phyloP scores from a whole-genome alignment of 2,888 invertebrate species.

The Lochmaea crataegi region DNA sequence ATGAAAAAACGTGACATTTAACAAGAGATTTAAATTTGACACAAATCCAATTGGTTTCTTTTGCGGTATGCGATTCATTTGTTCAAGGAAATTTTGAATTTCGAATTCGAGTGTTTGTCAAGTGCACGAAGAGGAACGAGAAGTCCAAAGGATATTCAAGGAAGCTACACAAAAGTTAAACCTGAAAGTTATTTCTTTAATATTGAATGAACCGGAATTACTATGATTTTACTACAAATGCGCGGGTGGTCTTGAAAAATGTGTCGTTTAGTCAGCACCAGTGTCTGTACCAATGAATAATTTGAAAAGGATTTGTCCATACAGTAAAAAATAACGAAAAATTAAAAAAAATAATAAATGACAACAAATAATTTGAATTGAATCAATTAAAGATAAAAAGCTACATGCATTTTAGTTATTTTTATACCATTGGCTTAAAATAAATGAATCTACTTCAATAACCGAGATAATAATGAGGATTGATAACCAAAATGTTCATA shows the following conservation, averaged over 20 bases:
- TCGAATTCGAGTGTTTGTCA: slow-evolving; percentile 32
- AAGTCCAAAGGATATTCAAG: slow-evolving; percentile 28
- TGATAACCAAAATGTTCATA: too few relatives aligned
- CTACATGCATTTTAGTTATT: too few relatives aligned
- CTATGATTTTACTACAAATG: slow-evolving; percentile 50
- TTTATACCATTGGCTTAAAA: too few relatives aligned
- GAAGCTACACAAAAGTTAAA: slow-evolving; percentile 42
- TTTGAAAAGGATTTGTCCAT: slow-evolving; percentile 2
- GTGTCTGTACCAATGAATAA: not conserved
- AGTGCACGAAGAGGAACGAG: slow-evolving; percentile 35
- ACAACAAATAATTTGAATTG: too few relatives aligned
- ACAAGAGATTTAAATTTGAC: slow-evolving; percentile 22
- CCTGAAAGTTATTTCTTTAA: slow-evolving; percentile 37
- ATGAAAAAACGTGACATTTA: slow-evolving; percentile 13
- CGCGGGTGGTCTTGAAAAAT: slow-evolving; percentile 54
- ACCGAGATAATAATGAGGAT: too few relatives aligned
- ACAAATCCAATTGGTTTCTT: slow-evolving; percentile 20
- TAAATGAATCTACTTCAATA: too few relatives aligned
- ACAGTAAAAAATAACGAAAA: not conserved
- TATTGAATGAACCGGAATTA: slow-evolving; percentile 53
- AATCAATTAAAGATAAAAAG: too few relatives aligned
- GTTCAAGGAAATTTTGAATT: slow-evolving; percentile 16
- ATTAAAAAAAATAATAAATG: not conserved
- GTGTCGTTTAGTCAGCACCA: slow-evolving; percentile 1
- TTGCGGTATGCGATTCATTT: slow-evolving; percentile 17